Evolutionary conservation across 2,888 invertebrate species (phyloP).

Genomic region (Ectemnius continuus): DNA sequence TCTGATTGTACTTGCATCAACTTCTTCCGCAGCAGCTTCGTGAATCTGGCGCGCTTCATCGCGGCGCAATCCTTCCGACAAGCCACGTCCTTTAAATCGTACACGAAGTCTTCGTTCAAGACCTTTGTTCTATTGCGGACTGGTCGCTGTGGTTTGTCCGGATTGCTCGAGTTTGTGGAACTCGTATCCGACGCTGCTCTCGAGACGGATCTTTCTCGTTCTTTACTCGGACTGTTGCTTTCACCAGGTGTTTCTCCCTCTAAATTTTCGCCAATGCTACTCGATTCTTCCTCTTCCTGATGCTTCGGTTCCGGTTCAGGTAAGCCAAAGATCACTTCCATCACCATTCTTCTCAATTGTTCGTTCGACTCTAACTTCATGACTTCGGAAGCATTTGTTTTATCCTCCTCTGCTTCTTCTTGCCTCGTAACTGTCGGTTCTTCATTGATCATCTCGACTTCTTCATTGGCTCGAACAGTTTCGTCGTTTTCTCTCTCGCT

Average conservation of each 20-base stretch:
- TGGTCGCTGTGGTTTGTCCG: conserved; percentile 79
- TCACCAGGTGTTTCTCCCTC: not conserved
- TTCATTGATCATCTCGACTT: conserved; percentile 9
- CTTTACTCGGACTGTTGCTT: not conserved
- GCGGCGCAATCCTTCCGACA: conserved; percentile 38
- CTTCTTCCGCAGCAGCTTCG: not conserved
- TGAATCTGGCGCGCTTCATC: not conserved
- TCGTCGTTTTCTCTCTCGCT: too few species aligned
- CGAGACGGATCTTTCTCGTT: not conserved
- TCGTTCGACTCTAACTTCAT: not conserved
- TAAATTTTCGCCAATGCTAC: not conserved
- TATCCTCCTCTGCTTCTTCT: not conserved
- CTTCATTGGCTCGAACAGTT: not conserved
- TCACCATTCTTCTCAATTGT: conserved; percentile 71
- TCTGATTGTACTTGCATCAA: conserved; percentile 1
- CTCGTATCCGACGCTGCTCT: conserved; percentile 3
- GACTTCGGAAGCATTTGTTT: not conserved
- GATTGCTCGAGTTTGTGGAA: not conserved
- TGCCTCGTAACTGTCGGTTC: not conserved
- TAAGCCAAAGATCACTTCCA: conserved; percentile 76
- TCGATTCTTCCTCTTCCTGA: not conserved
- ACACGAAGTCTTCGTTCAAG: conserved; percentile 85
- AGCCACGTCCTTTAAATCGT: conserved; percentile 81
- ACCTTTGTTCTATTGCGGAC: conserved; percentile 84
- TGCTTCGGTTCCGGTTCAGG: conserved; percentile 20